Evolutionary conservation across 1,140 invertebrate species (phyloP).

Genomic region (Apis dorsata): DNA sequence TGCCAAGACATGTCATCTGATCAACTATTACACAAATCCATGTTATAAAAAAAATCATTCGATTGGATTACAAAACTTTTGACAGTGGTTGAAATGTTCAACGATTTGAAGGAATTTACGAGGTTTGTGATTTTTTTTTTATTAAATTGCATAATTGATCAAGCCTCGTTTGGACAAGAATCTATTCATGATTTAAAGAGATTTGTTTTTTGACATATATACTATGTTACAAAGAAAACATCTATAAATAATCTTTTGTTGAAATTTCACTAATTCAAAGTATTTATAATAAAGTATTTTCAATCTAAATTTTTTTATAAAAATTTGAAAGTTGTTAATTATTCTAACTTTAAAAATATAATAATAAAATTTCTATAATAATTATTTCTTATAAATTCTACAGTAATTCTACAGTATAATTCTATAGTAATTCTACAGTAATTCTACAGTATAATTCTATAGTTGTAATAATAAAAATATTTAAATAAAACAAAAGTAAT

Average conservation of each 20-base stretch:
- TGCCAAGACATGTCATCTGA: not conserved
- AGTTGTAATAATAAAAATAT: not conserved
- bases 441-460: too few species aligned
- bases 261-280: not conserved
- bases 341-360: too few species aligned
- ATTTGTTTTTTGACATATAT: not conserved
- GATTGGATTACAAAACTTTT: not conserved
- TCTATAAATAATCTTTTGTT: not conserved
- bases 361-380: not conserved
- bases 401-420: too few species aligned
- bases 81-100: not conserved
- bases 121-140: not conserved
- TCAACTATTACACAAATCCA: not conserved
- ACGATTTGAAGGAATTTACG: not conserved
- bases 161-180: too few species aligned
- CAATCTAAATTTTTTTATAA: too few species aligned
- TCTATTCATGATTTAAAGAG: not conserved
- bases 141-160: not conserved
- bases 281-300: too few species aligned
- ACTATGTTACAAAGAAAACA: not conserved
- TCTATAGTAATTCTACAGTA: not conserved
- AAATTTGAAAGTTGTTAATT: too few species aligned
- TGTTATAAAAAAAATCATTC: too few species aligned
- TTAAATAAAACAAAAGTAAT: too few species aligned
- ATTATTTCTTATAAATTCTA: not conserved